These are phyloP conservation scores for Psilopogon haemacephalus DNA, from an alignment of 2,113 vertebrate species.

Conservation along the genomic window DNA sequence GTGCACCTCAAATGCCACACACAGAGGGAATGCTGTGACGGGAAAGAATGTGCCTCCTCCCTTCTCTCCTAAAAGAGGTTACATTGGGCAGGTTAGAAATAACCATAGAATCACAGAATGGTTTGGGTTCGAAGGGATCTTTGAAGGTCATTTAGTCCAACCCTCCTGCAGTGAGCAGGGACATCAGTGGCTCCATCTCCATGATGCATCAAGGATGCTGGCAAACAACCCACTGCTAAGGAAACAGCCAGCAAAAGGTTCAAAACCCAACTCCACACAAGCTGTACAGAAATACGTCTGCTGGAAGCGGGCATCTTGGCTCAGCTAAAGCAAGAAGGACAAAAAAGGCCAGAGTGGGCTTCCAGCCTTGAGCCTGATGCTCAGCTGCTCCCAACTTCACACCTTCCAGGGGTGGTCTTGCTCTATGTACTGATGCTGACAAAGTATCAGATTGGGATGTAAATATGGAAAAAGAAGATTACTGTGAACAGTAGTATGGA, in stretches of 20 bases:
- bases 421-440: rapidly evolving
- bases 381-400: background rate
- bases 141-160: background rate
- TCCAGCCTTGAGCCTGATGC: background rate
- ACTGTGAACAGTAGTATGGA: background rate
- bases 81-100: background rate
- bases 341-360: background rate
- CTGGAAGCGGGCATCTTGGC: background rate
- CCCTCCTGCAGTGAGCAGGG: background rate
- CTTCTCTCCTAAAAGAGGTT: background rate
- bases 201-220: rapidly evolving
- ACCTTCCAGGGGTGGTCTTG: background rate
- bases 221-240: background rate
- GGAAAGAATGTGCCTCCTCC: background rate
- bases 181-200: background rate
- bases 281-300: background rate
- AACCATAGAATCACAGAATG: background rate
- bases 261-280: background rate
- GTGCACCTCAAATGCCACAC: background rate
- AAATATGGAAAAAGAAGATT: background rate
- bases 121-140: background rate
- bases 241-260: background rate
- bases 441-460: background rate
- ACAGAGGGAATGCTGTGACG: rapidly evolving
- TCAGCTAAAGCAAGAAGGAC: background rate